A percentile compares a stretch with the other conserved stretches of the same genome.
These are phyloP conservation scores for Pterobdella sp. DNA, from an alignment of 2,888 invertebrate species.

Conservation along the genomic window DNA sequence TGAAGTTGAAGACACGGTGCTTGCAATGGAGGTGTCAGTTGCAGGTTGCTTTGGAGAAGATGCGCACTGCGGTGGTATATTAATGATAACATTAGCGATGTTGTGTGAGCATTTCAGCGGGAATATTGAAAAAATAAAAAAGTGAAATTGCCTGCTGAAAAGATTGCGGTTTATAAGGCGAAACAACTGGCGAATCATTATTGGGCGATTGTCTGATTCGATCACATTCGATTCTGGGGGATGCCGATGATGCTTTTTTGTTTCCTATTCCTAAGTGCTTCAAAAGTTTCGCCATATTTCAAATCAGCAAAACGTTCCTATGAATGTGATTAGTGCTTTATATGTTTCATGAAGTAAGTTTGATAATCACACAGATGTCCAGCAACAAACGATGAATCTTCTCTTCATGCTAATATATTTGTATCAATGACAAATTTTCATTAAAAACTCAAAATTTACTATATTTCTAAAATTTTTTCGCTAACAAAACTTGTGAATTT, in stretches of 20 bases:
- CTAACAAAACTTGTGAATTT: no score
- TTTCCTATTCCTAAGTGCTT: slow-evolving; percentile 24
- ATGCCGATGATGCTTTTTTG: slow-evolving; percentile 8
- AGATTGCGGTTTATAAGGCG: not conserved
- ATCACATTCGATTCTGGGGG: slow-evolving; percentile 15
- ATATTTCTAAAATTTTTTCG: no score
- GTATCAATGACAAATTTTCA: no score
- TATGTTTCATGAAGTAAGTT: no score
- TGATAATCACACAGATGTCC: no score
- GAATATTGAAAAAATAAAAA: no score
- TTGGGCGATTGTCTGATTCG: slow-evolving; percentile 11
- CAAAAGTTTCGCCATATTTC: slow-evolving; percentile 25
- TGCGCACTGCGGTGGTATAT: not conserved
- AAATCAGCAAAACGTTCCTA: not conserved
- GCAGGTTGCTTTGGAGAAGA: not conserved
- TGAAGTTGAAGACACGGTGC: slow-evolving; percentile 28
- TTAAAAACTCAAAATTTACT: no score
- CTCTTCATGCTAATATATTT: no score
- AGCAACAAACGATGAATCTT: no score
- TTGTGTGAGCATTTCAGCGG: no score
- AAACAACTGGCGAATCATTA: not conserved
- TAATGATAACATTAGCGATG: not conserved
- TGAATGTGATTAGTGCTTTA: no score
- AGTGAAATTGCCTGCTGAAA: not conserved
- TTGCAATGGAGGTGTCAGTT: slow-evolving; percentile 17